Base-by-base conservation (phyloP, 2,888 invertebrate species). In the Phrixothrix hirtus region DNA sequence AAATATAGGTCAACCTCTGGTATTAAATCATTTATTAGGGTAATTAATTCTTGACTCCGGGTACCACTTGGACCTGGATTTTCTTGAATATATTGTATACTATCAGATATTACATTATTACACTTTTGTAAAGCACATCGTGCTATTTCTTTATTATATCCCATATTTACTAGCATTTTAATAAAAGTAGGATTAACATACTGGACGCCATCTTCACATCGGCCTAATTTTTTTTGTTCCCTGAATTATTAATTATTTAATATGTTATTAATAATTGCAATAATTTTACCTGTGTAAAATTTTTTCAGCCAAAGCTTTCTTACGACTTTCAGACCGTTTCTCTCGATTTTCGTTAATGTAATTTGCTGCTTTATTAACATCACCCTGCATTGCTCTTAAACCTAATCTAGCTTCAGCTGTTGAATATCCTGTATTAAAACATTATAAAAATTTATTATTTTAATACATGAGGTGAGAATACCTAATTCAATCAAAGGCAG, bases 351-450 rank as follows among this genome's bases (percentile, higher is more conserved):
- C 79, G 10, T 81, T 80, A 35, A 90, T 86, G 65, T 83, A 84
- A 60, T 82, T 80, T 14, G 88, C 83, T 1, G 89, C 87, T 2
- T 69, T 67, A 51, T 83, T 80, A 1, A 85, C 68, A 66, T 84
- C 78, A 1, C 84, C 84, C 21, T 73, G 71, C 31, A 79, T 78
- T 1, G 83, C 82, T 48, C 87, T 77, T 55, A 92, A 76, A 0
- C 85, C 89, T 13, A 86, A 74, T n/a, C 89, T 79, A 0, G 89
- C 85, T 65, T 88, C 89, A 1, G 78, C 77, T 0, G 79, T 70
- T 0, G 83, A 79, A 76, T 86, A 91, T 11, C 88, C 88, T 78
- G 69, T 57, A 45, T 15, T 13, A 27, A 2, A 12, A 77, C 71
- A 69, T 76, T 76, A 11, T 31, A n/a, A 31, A 49, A 21, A 30